Base-by-base conservation (phyloP, 64 coral and sea anemone genomes). In the Actinia tenebrosa region DNA sequence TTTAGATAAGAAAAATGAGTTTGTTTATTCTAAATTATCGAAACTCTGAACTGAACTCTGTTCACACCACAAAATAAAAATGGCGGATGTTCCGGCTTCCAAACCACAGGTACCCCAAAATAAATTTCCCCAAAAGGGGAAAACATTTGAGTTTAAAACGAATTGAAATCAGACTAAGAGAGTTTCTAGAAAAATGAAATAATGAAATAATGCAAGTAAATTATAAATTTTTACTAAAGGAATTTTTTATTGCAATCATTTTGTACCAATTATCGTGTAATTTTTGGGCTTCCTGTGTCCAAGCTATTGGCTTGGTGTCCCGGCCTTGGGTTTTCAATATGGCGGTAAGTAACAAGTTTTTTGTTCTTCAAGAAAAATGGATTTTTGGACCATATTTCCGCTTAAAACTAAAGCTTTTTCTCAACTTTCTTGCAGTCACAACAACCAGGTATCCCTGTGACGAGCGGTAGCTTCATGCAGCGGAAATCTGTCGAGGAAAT, bases 381-480 rank as follows among this genome's bases (percentile, higher is more conserved):
- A 46, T 16, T 53, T 37, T 43, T 80, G 15, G 16, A 79, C 7
- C 17, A 66, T 58, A 46, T 60, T 61, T 25, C n/a, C 45, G 23
- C 44, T 30, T 44, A 45, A 75, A 37, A 54, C 75, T 63, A 23
- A n/a, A 60, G 47, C n/a, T 22, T 56, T 53, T 3, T 53, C 42
- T 16, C 27, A 25, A 59, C 77, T n/a, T 80, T 63, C 79, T 45
- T 7, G 2, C 59, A 91, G 89, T 86, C 89, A 56, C 45, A 85
- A 60, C 89, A 82, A 91, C 54, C 46, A 64, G 84, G 78, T 54
- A 86, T 71, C 53, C 43, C 89, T n/a, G 89, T 83, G 68, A 79
- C 83, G 68, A 54, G 66, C 44, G 72, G 83, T 80, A 42, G 63
- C 20, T 44, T 60, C 43, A 77, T 62, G 22, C 83, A 86, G 72